A percentile compares a stretch with the other conserved stretches of the same genome.
Evolutionary conservation across 2,888 invertebrate species (phyloP).

Genomic region (Vesta saturnalis): DNA sequence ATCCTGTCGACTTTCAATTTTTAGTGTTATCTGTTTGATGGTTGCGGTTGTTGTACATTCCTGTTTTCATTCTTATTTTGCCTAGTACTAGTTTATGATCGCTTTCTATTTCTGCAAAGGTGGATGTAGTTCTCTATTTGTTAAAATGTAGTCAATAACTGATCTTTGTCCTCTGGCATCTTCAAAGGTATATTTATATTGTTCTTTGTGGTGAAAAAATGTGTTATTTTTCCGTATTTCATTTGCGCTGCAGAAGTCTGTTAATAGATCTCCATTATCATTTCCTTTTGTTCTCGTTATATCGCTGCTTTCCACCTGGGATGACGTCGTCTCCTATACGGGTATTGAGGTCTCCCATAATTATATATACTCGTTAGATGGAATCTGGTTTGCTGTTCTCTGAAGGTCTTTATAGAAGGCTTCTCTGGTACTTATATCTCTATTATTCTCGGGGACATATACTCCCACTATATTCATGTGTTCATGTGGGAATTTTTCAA

Average conservation of each 20-base stretch:
- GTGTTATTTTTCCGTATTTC: no score
- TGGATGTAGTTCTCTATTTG: neutral
- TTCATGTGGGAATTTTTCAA: no score
- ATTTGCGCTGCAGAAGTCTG: no score
- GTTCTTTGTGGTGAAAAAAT: no score
- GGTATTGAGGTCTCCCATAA: neutral
- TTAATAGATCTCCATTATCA: no score
- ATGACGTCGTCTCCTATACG: neutral
- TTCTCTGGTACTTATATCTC: constrained; percentile 8
- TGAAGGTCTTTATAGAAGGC: constrained; percentile 8
- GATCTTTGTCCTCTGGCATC: no score
- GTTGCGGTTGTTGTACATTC: neutral
- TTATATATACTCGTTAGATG: no score
- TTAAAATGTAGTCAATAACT: neutral
- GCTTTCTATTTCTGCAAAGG: neutral
- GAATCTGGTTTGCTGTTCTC: no score
- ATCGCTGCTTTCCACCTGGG: neutral
- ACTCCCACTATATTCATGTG: constrained; percentile 10
- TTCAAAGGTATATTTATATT: no score
- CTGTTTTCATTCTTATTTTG: neutral
- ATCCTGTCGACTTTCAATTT: no score
- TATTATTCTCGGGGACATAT: constrained; percentile 12
- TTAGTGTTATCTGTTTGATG: neutral
- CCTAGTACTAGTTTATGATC: neutral
- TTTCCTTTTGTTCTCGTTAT: neutral